Base-by-base conservation (phyloP, 2,888 invertebrate species). In the Poecilus cupreus region DNA sequence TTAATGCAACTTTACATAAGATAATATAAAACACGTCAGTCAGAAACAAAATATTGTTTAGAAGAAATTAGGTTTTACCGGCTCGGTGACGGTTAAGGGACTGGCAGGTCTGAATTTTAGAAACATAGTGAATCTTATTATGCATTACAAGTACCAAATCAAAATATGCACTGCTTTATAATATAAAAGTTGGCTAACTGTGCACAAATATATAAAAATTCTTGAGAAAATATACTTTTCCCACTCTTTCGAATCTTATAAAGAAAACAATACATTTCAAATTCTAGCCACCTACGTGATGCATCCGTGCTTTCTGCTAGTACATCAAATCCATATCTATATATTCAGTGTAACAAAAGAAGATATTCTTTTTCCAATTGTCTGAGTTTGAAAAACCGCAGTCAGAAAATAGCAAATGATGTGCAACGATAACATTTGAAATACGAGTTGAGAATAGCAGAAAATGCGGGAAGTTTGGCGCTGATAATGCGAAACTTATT, bases 401-500 rank as follows among this genome's bases (percentile, higher is more conserved):
- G 76, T 57, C 54, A 57, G 57, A 57, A 77, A 77, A 77, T 77
- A 57, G 54, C 76, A 77, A 77, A 77, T 77, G 76, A 77, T 77
- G 76, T 57, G 76, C 57, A 77, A 57, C 76, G 57, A 77, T 57
- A 77, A 57, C 57, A 77, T 32, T 54, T 77, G 76, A 77, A 77
- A 77, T 77, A 77, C 57, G 76, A 77, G 39, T 77, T 18, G 76
- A 77, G 39, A 54, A 26, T 20, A 60, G 76, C 37, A 37, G 57
- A 77, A 57, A 37, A 39, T 60, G 57, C 22, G 60, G 20, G 22
- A 77, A 60, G n/a, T 77, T 77, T 57, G 37, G 39, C 54, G 76
- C 76, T 77, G 76, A 77, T 77, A 77, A 77, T 77, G 57, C 57
- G 76, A 77, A 77, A 77, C 76, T 77, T 77, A 77, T 60, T 57